Evolutionary conservation across 2,797 vertebrate species (phyloP).

Genomic region (Buphagus erythrorhynchus): DNA sequence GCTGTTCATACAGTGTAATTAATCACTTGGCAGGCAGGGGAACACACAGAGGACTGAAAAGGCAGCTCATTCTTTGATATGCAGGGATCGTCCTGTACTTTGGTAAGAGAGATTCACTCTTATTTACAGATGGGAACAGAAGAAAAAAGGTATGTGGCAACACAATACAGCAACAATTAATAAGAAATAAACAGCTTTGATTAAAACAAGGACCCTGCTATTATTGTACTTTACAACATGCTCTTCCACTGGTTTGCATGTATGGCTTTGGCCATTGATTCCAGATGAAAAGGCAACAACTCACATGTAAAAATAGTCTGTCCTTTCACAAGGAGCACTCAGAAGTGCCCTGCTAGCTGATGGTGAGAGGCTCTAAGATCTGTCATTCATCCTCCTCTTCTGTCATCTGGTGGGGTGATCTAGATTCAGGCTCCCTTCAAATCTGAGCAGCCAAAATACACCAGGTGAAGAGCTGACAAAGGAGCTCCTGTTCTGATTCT

Average conservation of each 20-base stretch:
- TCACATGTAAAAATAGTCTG: not conserved
- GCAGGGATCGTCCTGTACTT: not conserved
- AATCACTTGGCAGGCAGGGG: conserved; percentile 54
- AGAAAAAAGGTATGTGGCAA: not conserved
- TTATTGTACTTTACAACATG: not conserved
- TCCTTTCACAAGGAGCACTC: not conserved
- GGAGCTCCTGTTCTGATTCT: not conserved
- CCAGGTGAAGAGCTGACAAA: not conserved
- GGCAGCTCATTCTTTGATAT: conserved; percentile 8
- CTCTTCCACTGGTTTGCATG: not conserved
- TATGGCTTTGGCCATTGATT: not conserved
- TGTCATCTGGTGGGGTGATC: not conserved
- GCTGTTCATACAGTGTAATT: conserved; percentile 51
- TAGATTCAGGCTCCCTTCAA: not conserved
- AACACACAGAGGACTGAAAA: conserved; percentile 37
- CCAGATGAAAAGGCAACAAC: not conserved
- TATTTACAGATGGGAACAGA: not conserved
- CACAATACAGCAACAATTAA: not conserved
- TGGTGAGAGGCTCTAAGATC: not conserved
- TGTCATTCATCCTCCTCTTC: not conserved
- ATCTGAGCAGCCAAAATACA: not conserved
- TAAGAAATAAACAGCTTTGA: not conserved
- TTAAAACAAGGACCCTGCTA: not conserved
- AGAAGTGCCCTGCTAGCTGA: not conserved
- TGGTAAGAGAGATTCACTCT: not conserved